phyloP scores from a whole-genome alignment of 2,113 vertebrate genomes.

The Agelaius phoeniceus region DNA sequence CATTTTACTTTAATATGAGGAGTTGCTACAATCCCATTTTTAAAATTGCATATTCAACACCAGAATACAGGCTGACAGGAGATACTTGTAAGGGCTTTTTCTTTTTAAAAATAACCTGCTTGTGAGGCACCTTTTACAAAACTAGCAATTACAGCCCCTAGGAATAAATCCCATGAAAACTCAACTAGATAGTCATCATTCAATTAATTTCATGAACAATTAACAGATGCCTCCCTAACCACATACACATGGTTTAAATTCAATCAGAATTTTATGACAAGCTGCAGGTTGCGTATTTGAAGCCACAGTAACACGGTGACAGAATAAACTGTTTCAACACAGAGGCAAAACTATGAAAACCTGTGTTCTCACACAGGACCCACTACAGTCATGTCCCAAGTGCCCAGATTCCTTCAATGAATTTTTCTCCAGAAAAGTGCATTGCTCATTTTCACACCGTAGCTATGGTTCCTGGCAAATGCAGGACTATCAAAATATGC shows the following conservation, averaged over 20 bases:
- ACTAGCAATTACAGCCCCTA: neutral
- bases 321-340: neutral
- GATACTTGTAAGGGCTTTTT: neutral
- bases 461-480: neutral
- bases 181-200: conserved; percentile 2
- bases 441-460: neutral
- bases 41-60: neutral
- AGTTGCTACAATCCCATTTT: conserved; percentile 8
- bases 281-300: neutral
- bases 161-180: conserved; percentile 28
- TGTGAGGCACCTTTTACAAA: neutral
- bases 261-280: conserved; percentile 50
- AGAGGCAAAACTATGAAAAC: neutral
- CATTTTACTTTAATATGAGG: conserved; percentile 57
- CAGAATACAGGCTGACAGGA: neutral
- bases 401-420: neutral
- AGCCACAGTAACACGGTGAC: neutral
- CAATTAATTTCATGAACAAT: conserved; percentile 42
- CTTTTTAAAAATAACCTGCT: neutral
- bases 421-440: neutral
- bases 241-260: conserved; percentile 32
- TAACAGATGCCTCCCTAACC: conserved; percentile 56
- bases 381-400: neutral
- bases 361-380: neutral
- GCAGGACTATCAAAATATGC: neutral